Evolutionary conservation across 2,113 vertebrate genomes (phyloP).

Genomic region (Proterorhinus semilunaris): DNA sequence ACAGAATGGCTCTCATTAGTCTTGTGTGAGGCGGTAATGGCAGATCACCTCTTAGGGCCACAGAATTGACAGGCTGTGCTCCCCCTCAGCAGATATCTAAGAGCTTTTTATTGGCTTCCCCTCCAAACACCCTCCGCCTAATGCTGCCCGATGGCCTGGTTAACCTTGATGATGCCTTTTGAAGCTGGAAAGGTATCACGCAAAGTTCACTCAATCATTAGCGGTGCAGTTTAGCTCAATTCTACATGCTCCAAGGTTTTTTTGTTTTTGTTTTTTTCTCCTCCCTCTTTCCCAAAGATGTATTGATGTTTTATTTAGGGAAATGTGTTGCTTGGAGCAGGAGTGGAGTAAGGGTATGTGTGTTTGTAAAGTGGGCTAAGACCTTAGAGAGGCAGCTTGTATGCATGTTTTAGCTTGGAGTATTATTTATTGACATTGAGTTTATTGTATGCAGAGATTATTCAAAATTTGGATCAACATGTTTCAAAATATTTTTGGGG

Average conservation of each 20-base stretch:
- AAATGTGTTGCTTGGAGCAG: slow-evolving; percentile 19
- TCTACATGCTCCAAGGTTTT: slow-evolving; percentile 25
- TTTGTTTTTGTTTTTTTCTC: not conserved
- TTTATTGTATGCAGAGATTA: too few relatives aligned
- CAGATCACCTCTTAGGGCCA: slow-evolving; percentile 76
- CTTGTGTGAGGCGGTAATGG: slow-evolving; percentile 77
- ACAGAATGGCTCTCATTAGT: slow-evolving; percentile 82
- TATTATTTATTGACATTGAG: not conserved
- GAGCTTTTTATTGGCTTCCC: slow-evolving; percentile 72
- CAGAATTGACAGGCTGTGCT: slow-evolving; percentile 75
- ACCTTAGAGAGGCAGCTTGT: slow-evolving; percentile 13
- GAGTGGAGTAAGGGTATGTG: slow-evolving; percentile 3
- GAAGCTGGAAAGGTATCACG: slow-evolving; percentile 70
- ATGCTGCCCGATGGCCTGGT: slow-evolving; percentile 68
- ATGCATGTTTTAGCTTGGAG: slow-evolving; percentile 12
- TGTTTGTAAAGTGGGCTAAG: slow-evolving; percentile 9
- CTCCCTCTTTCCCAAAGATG: slow-evolving; percentile 20
- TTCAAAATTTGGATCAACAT: too few relatives aligned
- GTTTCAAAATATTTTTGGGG: too few relatives aligned
- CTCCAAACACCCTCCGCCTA: slow-evolving; percentile 70
- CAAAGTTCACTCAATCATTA: slow-evolving; percentile 73
- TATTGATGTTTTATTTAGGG: slow-evolving; percentile 50
- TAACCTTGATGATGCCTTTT: slow-evolving; percentile 71
- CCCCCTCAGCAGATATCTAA: slow-evolving; percentile 76
- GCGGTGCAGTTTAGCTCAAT: slow-evolving; percentile 47